phyloP scores from a whole-genome alignment of 1,140 invertebrate genomes.

The Marisa cornuarietis region DNA sequence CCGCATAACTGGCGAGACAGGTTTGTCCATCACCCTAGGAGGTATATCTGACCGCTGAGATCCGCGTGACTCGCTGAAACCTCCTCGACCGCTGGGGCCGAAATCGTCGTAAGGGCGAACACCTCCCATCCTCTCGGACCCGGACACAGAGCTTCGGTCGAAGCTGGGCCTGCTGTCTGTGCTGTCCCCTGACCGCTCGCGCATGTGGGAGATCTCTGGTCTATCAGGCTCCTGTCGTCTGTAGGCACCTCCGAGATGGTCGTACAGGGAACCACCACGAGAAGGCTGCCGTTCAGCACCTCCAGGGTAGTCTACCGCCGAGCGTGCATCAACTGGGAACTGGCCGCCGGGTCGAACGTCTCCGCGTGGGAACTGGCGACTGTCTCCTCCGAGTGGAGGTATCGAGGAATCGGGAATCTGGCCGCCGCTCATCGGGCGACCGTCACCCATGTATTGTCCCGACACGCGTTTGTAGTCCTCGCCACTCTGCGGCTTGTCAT shows the following conservation, averaged over 20 bases:
- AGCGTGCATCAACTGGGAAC: slow-evolving; percentile 1
- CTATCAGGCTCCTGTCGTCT: background rate
- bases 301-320: background rate
- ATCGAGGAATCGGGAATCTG: background rate
- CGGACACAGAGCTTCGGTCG: slow-evolving; percentile 3
- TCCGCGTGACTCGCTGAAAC: slow-evolving; percentile 2
- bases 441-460: slow-evolving; percentile 21
- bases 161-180: background rate
- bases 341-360: slow-evolving; percentile 1
- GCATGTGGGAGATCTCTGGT: background rate
- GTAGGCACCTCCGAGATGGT: background rate
- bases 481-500: slow-evolving; percentile 16
- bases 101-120: background rate
- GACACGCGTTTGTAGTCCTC: slow-evolving; percentile 16
- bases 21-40: slow-evolving; percentile 15
- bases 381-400: background rate
- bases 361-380: background rate
- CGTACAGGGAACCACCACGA: background rate
- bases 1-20: slow-evolving; percentile 10
- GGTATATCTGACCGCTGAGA: background rate
- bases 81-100: background rate
- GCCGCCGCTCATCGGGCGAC: slow-evolving; percentile 3
- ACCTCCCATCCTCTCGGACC: slow-evolving; percentile 3
- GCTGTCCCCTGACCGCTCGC: slow-evolving; percentile 29
- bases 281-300: background rate